phyloP scores from a whole-genome alignment of 1,140 invertebrate species.

The Wasmannia auropunctata region DNA sequence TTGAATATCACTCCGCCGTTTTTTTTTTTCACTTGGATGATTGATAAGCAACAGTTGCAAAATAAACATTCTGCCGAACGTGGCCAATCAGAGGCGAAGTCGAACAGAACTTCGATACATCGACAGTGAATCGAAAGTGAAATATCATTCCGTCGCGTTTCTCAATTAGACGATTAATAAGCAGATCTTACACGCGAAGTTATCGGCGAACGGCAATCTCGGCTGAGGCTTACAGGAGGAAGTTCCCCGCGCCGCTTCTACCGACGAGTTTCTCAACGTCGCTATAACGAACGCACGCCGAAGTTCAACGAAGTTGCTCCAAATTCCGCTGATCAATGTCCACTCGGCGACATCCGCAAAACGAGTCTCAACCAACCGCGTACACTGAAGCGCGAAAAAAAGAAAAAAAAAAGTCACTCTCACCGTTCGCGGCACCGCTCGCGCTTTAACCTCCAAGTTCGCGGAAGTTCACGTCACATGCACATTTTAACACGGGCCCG shows the following conservation, averaged over 20 bases:
- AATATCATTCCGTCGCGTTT: background rate
- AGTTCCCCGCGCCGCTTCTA: background rate
- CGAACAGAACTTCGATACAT: background rate
- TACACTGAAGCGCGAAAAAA: background rate
- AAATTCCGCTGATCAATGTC: slow-evolving; percentile 50
- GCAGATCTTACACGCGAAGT: background rate
- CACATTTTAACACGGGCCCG: background rate
- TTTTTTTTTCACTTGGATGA: too few species aligned
- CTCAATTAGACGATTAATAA: background rate
- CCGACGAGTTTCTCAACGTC: background rate
- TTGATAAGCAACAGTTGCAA: background rate
- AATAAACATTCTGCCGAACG: background rate
- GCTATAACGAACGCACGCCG: background rate
- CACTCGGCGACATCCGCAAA: background rate
- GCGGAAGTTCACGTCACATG: slow-evolving; percentile 5
- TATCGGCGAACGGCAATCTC: background rate
- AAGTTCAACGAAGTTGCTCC: background rate
- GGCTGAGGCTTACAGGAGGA: too few species aligned
- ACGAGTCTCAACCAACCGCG: background rate
- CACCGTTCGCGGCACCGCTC: slow-evolving; percentile 36
- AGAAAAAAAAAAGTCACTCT: background rate
- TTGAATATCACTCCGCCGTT: too few species aligned
- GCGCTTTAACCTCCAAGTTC: slow-evolving; percentile 65
- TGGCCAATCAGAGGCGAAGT: background rate
- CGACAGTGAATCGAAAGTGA: background rate